Evolutionary conservation across 2,797 vertebrate genomes (phyloP).

Genomic region (Sebastes baramenuke): DNA sequence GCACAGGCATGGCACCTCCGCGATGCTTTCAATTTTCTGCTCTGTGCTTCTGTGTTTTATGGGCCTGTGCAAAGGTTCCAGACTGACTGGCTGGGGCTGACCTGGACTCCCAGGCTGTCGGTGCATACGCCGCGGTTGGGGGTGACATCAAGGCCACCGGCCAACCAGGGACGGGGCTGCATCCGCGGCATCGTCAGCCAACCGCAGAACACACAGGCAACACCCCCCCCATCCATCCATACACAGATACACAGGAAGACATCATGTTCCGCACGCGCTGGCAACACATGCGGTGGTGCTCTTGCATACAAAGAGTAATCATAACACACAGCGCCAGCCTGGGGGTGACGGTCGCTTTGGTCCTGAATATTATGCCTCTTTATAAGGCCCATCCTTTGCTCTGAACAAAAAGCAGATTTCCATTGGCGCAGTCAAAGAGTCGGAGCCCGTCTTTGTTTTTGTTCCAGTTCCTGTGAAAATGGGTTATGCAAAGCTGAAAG

Average conservation of each 20-base stretch:
- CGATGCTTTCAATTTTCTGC: constrained; percentile 90
- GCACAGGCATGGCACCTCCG: constrained; percentile 82
- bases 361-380: constrained; percentile 48
- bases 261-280: constrained; percentile 54
- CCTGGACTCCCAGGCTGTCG: constrained; percentile 63
- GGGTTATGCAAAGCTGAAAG: constrained; percentile 52
- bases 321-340: constrained; percentile 23
- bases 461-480: constrained; percentile 58
- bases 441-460: constrained; percentile 58
- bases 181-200: constrained; percentile 51
- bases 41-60: constrained; percentile 85
- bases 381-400: constrained; percentile 48
- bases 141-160: constrained; percentile 77
- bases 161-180: constrained; percentile 62
- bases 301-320: constrained; percentile 53
- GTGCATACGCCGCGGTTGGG: constrained; percentile 55
- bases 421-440: constrained; percentile 39
- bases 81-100: constrained; percentile 75
- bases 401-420: constrained; percentile 57
- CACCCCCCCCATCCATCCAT: background rate
- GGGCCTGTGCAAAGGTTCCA: constrained; percentile 78
- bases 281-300: constrained; percentile 31
- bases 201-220: constrained; percentile 41
- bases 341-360: constrained; percentile 46
- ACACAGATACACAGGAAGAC: constrained; percentile 50